Base-by-base conservation (phyloP, 1,140 invertebrate genomes). In the Neocloeon triangulifer region DNA sequence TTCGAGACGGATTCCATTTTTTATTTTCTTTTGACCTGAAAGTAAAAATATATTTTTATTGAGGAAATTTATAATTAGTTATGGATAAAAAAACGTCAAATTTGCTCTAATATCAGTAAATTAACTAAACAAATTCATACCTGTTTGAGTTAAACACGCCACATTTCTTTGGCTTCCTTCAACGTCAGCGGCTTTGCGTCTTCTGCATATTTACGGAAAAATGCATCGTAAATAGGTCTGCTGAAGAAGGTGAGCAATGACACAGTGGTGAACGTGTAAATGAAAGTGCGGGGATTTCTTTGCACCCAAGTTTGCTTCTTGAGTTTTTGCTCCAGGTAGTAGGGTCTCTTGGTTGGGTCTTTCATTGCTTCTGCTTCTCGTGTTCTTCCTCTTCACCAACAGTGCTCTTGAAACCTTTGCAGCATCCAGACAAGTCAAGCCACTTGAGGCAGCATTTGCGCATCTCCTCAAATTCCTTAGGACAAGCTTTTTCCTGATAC, bases 1-100 rank as follows among this genome's bases (percentile, higher is more conserved):
- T 64, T 74, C 25, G 60, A 60, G 4, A 82, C 73, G 18, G 77
- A 62, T 49, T 85, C 80, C 79, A 86, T 82, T 41, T 33, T 15
- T 26, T 49, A 17, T 30, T 29, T 23, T 32, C 10, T 35, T 40
- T 37, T 13, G 9, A 21, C 29, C 10, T n/a, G 10, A 9, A 14
- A 28, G 14, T 7, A 7, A n/a, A 28, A 7, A 7, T 28, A 10
- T 7, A 28, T 28, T 23, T 12, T 23, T 12, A 28, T 8, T 8
- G 14, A 28, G 7, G 13, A 9, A 7, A 7, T 28, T 7, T 14
- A 14, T 9, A n/a, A n/a, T n/a, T n/a, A n/a, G n/a, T n/a, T n/a
- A n/a, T n/a, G n/a, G n/a, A n/a, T n/a, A n/a, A n/a, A n/a, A n/a
- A n/a, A n/a, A n/a, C n/a, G n/a, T 14, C 8, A 7, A 28, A 7